Evolutionary conservation across 1,140 invertebrate genomes (phyloP).

Genomic region (Rhyzopertha dominica): DNA sequence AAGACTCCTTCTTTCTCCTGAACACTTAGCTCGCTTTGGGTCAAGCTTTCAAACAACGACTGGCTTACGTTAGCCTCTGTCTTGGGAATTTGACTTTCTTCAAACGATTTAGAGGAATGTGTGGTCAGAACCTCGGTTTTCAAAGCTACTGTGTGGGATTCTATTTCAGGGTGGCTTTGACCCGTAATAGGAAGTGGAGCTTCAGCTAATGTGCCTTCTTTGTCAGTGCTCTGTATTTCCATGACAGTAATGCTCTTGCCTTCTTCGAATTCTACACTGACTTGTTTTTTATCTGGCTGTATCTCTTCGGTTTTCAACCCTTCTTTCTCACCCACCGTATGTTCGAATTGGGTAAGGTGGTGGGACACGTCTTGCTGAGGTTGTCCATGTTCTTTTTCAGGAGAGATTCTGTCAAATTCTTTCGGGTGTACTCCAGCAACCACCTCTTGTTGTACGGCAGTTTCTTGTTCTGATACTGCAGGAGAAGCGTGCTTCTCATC

Average conservation of each 20-base stretch:
- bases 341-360: slow-evolving; percentile 44
- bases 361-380: slow-evolving; percentile 38
- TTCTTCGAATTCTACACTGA: slow-evolving; percentile 47
- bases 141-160: slow-evolving; percentile 49
- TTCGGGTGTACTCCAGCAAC: slow-evolving; percentile 28
- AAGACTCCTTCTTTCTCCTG: slow-evolving; percentile 53
- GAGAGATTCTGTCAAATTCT: slow-evolving; percentile 30
- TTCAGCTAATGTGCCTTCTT: slow-evolving; percentile 47
- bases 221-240: slow-evolving; percentile 49
- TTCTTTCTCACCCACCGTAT: slow-evolving; percentile 52
- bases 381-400: slow-evolving; percentile 39
- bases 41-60: slow-evolving; percentile 48
- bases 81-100: slow-evolving; percentile 43
- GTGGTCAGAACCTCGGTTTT: slow-evolving; percentile 50
- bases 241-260: slow-evolving; percentile 48
- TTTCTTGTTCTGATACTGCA: slow-evolving; percentile 41
- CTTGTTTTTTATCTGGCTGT: slow-evolving; percentile 49
- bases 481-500: slow-evolving; percentile 41
- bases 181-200: slow-evolving; percentile 41
- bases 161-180: slow-evolving; percentile 49
- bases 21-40: slow-evolving; percentile 37
- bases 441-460: slow-evolving; percentile 43
- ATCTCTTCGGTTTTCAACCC: slow-evolving; percentile 41
- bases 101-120: slow-evolving; percentile 41
- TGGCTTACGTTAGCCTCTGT: too few relatives aligned